Evolutionary conservation across 2,888 invertebrate genomes (phyloP), one percentile per base, ranked within the genome.

Genomic region (Druceiella hillmani): DNA sequence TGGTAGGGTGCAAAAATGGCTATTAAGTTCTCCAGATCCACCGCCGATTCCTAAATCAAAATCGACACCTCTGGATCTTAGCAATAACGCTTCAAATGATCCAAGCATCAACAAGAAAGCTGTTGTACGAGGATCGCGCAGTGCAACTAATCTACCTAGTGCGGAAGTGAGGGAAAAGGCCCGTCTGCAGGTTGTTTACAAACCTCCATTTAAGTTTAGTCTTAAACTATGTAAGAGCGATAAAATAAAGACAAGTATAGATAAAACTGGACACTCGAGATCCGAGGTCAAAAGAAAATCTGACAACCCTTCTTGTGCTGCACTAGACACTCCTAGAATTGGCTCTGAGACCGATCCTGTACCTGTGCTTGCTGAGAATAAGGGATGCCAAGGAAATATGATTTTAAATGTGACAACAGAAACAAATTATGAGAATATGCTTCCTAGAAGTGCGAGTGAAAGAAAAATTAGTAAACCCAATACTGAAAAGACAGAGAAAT

Each of bases 1-100:
- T 61, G 83, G 83, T 12, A 89, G 88, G 62, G 89, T 89, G n/a
- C 84, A 88, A 52, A 85, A 85, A 51, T 89, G 89, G 89, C 63
- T 89, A 36, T 61, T 88, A 35, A 86, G 84, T 44, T 85, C 86
- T 1, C 84, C 83, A 35, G 68, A 71, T 49, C 71, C 74, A 2
- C 62, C 75, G 12, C 66, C 61, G 33, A 72, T 88, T 53, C 83
- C 86, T 5, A 89, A 89, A 60, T 88, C 88, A 17, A 88, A 89
- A 58, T 89, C 88, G 2, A 88, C 87, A 2, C 88, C 89, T 0
- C 79, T 83, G 2, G 82, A 83, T 13, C 70, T 87, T 30, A 77
- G 78, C 2, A 76, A 78, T 48, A 73, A 73, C 25, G 72, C 78
- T 2, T 70, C 68, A 38, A 61, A 64, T 40, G 50, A 57, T 6